Conservation (phyloP, 2,113 vertebrate genomes). For the Cryptotis parvus region DNA sequence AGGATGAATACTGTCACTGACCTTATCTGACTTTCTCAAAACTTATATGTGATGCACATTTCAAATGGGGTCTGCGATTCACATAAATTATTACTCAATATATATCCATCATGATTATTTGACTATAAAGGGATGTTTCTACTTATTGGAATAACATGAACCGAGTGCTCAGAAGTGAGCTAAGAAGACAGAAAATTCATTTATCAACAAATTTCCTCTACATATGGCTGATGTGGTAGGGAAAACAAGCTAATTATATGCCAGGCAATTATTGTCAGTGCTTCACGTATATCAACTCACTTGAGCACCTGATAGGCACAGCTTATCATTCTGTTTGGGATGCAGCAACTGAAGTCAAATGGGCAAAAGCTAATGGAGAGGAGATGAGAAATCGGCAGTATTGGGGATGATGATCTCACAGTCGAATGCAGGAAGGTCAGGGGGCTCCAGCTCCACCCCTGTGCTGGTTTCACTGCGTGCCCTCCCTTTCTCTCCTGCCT, state of each 20-base stretch:
- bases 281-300: background rate
- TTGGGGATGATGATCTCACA: background rate
- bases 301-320: background rate
- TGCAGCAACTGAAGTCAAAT: background rate
- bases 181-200: background rate
- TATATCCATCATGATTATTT: background rate
- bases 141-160: background rate
- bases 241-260: background rate
- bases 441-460: rapidly evolving
- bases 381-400: background rate
- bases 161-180: background rate
- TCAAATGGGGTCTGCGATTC: background rate
- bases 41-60: background rate
- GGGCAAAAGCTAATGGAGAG: background rate
- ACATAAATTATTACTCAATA: background rate
- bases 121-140: background rate
- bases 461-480: too few relatives aligned
- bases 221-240: too few relatives aligned
- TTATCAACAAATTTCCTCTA: background rate
- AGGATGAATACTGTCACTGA: too few relatives aligned
- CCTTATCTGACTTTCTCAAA: background rate
- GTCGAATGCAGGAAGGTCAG: too few relatives aligned
- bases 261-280: background rate
- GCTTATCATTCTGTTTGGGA: background rate
- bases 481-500: background rate